Base-by-base conservation (phyloP, 2,797 vertebrate species). In the Rousettus madagascariensis region DNA sequence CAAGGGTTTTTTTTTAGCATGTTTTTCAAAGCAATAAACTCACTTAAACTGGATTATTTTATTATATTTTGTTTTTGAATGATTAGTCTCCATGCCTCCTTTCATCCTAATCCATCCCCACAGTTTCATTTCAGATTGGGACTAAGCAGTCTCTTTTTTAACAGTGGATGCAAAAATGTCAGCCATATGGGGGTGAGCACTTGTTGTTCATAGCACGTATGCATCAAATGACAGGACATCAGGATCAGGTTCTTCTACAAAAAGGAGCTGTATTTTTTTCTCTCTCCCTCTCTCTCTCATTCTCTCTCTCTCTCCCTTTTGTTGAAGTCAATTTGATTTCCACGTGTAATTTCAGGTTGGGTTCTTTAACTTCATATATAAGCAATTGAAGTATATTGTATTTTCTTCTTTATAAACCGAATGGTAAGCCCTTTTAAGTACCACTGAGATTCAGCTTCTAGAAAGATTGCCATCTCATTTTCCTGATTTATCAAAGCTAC, bases 371-470 rank as follows among this genome's bases (percentile, higher is more conserved):
- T 92, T 87, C 53, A 57, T 57, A 49, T 90, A 3, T 90, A 71
- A 94, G 85, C 90, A 93, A 96, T 41, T 90, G 84, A 93, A 87
- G 69, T 63, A 72, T 84, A 91, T 68, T 63, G 3, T 74, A 75
- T 94, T 97, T 93, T 71, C 68, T 96, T 93, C 61, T 57, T 94
- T 90, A 96, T 86, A 96, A 93, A 88, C 46, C 41, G 75, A 88
- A 24, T 41, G 41, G 46, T 97, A 97, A 97, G 43, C 55, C 80
- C 49, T 93, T 91, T 91, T 95, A 96, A 94, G 90, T 86, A 96
- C 88, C 71, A 86, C 38, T 77, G 90, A 93, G 65, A 96, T 43
- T 79, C 72, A 65, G 38, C 30, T 89, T 87, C 61, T 66, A 86
- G n/a, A 89, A 87, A 85, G 46, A 63, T 93, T 92, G 24, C 71